These are phyloP conservation scores for Drosophila eugracilis DNA, from an alignment of 1,140 invertebrate genomes.

Conservation along the genomic window DNA sequence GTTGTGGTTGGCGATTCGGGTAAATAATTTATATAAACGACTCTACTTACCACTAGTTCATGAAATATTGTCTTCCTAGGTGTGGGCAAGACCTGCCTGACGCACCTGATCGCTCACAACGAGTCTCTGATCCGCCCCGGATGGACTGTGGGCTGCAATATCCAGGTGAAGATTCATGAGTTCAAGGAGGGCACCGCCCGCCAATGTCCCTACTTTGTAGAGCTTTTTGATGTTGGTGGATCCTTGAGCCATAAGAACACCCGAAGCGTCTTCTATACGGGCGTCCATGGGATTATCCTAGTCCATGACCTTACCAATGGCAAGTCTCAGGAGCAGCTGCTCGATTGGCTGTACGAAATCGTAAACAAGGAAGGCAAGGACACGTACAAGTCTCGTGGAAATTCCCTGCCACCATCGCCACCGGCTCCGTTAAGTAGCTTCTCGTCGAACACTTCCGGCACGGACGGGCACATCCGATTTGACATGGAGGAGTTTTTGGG, in stretches of 20 bases:
- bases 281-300: constrained; percentile 96
- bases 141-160: constrained; percentile 97
- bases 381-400: constrained; percentile 52
- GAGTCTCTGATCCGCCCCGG: constrained; percentile 93
- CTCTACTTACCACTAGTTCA: not conserved
- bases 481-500: constrained; percentile 97
- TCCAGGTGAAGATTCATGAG: constrained; percentile 98
- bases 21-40: constrained; percentile 75
- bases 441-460: constrained; percentile 40
- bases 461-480: constrained; percentile 88
- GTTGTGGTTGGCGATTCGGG: constrained; percentile 97
- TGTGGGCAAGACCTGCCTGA: constrained; percentile 97
- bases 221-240: constrained; percentile 98
- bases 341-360: constrained; percentile 96
- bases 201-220: constrained; percentile 96
- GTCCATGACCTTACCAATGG: constrained; percentile 98
- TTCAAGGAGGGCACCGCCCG: constrained; percentile 97
- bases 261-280: constrained; percentile 95
- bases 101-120: constrained; percentile 95
- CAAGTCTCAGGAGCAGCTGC: constrained; percentile 97
- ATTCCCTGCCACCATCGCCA: constrained; percentile 43
- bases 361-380: constrained; percentile 90
- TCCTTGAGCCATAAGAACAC: constrained; percentile 96
- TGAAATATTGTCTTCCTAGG: constrained; percentile 85
- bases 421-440: constrained; percentile 16